Percentiles rank a stretch among this genome's conserved stretches.
Evolutionary conservation across 1,140 invertebrate species (phyloP).

Genomic region (Dufourea novaeangliae): DNA sequence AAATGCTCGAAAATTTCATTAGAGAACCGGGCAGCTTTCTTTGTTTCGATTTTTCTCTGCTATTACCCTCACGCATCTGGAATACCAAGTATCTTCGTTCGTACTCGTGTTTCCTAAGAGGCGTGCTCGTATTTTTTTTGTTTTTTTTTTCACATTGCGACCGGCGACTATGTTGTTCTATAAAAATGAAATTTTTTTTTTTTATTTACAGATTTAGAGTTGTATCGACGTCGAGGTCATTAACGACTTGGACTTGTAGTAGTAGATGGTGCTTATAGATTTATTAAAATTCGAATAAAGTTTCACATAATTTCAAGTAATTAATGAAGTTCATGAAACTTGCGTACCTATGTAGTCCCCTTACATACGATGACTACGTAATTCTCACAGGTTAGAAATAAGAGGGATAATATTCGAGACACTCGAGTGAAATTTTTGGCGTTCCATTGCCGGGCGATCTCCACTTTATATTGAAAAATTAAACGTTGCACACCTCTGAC

Average conservation of each 20-base stretch:
- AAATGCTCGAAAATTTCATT: not conserved
- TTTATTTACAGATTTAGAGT: no score
- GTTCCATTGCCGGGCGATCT: not conserved
- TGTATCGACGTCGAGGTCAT: no score
- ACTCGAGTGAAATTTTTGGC: not conserved
- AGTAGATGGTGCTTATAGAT: no score
- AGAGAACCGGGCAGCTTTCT: not conserved
- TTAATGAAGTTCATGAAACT: no score
- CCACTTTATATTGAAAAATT: conserved; percentile 4
- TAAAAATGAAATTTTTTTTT: no score
- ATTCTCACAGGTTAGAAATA: not conserved
- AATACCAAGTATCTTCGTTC: not conserved
- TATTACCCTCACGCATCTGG: not conserved
- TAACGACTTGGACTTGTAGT: no score
- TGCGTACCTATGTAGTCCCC: no score
- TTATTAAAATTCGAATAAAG: not conserved
- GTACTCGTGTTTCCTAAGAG: not conserved
- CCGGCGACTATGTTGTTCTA: no score
- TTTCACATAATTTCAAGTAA: not conserved
- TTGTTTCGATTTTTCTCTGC: not conserved
- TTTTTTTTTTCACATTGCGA: no score
- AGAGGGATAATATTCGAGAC: not conserved
- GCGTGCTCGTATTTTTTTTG: not conserved
- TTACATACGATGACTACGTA: not conserved
- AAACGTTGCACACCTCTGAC: not conserved